phyloP scores from a whole-genome alignment of 1,140 invertebrate genomes.

The Potamilus streckersoni region DNA sequence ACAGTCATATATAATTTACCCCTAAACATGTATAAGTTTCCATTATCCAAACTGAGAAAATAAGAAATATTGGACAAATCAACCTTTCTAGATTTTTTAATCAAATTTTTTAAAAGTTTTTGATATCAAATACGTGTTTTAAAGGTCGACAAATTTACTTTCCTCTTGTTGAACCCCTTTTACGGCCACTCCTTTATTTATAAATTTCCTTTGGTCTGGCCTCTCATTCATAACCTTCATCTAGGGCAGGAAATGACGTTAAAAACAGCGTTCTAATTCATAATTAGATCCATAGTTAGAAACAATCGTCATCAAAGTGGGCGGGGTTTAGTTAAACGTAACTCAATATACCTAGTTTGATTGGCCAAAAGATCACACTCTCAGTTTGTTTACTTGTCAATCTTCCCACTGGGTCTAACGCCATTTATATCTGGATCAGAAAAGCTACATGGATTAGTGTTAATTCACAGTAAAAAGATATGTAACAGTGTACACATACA shows the following conservation, averaged over 20 bases:
- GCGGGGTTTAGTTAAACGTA: constrained; percentile 5
- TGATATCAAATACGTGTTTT: too few species aligned
- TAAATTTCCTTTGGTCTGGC: too few species aligned
- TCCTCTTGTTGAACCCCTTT: too few species aligned
- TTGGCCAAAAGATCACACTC: constrained; percentile 15
- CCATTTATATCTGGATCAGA: constrained; percentile 28
- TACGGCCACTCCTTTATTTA: too few species aligned
- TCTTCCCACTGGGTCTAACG: constrained; percentile 7
- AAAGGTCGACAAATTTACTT: too few species aligned
- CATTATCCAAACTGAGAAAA: too few species aligned
- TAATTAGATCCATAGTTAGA: constrained; percentile 35
- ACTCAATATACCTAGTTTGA: not conserved
- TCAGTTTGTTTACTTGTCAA: constrained; percentile 34
- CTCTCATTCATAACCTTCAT: not conserved
- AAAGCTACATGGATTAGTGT: constrained; percentile 9
- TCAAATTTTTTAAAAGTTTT: too few species aligned
- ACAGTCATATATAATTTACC: too few species aligned
- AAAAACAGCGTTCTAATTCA: constrained; percentile 16
- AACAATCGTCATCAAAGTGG: constrained; percentile 18
- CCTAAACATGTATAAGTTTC: too few species aligned
- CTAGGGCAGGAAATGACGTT: constrained; percentile 18
- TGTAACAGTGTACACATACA: constrained; percentile 2
- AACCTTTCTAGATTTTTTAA: too few species aligned
- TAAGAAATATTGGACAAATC: too few species aligned
- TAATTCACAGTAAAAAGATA: constrained; percentile 12